Percentiles rank a stretch among this genome's conserved stretches.
Conservation (phyloP, 2,113 vertebrate species). For the Xiphophorus couchianus region DNA sequence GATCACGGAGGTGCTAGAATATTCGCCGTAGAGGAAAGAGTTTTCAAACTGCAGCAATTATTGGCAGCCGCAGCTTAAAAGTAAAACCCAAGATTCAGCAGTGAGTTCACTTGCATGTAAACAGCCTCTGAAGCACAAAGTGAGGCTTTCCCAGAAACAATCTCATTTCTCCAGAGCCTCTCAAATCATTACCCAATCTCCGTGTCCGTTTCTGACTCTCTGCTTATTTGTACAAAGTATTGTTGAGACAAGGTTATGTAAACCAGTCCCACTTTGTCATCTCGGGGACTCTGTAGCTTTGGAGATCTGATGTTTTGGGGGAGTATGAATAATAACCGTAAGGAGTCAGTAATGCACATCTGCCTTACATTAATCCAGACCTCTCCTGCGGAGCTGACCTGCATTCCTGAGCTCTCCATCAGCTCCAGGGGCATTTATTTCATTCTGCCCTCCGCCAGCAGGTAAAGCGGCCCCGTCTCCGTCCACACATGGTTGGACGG, state of each 20-base stretch:
- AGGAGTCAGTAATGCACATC: constrained; percentile 77
- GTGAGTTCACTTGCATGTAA: constrained; percentile 32
- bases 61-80: constrained; percentile 9
- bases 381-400: constrained; percentile 69
- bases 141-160: constrained; percentile 45
- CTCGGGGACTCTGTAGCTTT: constrained; percentile 62
- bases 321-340: constrained; percentile 76
- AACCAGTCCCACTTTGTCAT: constrained; percentile 76
- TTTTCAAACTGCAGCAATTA: background rate
- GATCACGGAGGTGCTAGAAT: background rate
- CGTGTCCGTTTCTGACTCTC: constrained; percentile 61
- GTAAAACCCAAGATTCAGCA: constrained; percentile 6
- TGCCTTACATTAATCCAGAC: constrained; percentile 76
- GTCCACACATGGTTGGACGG: constrained; percentile 23
- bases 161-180: constrained; percentile 47
- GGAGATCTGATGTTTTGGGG: constrained; percentile 63
- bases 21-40: background rate
- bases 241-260: constrained; percentile 78
- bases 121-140: constrained; percentile 39
- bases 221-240: constrained; percentile 75
- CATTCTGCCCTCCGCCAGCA: constrained; percentile 63
- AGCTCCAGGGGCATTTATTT: constrained; percentile 68
- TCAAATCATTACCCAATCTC: constrained; percentile 66
- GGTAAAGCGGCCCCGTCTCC: constrained; percentile 58
- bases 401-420: constrained; percentile 73